Evolutionary conservation across 1,140 invertebrate species (phyloP).

Genomic region (Zaprionus vittiger): DNA sequence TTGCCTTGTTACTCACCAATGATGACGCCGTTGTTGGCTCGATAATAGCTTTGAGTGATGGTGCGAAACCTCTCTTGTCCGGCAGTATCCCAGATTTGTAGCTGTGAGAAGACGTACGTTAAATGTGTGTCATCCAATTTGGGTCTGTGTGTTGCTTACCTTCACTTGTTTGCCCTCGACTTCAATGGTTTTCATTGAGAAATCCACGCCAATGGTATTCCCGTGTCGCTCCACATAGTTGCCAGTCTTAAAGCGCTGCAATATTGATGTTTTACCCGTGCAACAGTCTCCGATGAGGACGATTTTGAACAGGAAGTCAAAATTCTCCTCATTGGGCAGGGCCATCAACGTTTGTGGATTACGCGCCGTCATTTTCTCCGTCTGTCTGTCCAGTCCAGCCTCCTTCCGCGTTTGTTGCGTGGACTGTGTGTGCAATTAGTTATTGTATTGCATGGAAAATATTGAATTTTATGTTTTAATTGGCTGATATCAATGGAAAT

Average conservation of each 20-base stretch:
- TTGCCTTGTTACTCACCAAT: constrained; percentile 87
- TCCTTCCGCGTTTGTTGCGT: constrained; percentile 14
- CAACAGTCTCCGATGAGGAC: constrained; percentile 92
- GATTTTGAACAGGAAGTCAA: constrained; percentile 92
- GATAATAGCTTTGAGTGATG: constrained; percentile 97
- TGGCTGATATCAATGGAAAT: constrained; percentile 44
- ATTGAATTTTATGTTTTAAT: constrained; percentile 39
- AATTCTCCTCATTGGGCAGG: constrained; percentile 87
- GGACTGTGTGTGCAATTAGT: constrained; percentile 37
- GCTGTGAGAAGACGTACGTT: constrained; percentile 30
- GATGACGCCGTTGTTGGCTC: constrained; percentile 96
- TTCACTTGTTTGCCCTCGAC: constrained; percentile 97
- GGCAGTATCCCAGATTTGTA: constrained; percentile 97
- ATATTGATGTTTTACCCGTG: constrained; percentile 93
- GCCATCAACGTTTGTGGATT: constrained; percentile 85
- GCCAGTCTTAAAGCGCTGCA: constrained; percentile 96
- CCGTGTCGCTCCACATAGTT: constrained; percentile 96
- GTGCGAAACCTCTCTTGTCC: constrained; percentile 96
- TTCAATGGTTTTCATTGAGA: constrained; percentile 97
- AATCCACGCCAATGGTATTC: constrained; percentile 98
- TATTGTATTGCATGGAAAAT: constrained; percentile 45
- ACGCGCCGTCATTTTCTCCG: constrained; percentile 84
- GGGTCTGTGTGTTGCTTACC: constrained; percentile 86
- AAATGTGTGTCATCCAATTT: not conserved
- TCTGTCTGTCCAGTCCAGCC: constrained; percentile 17